Percentiles rank a stretch among this genome's conserved stretches.
Conservation (phyloP, 2,113 vertebrate genomes). For the Hippocampus barbouri region DNA sequence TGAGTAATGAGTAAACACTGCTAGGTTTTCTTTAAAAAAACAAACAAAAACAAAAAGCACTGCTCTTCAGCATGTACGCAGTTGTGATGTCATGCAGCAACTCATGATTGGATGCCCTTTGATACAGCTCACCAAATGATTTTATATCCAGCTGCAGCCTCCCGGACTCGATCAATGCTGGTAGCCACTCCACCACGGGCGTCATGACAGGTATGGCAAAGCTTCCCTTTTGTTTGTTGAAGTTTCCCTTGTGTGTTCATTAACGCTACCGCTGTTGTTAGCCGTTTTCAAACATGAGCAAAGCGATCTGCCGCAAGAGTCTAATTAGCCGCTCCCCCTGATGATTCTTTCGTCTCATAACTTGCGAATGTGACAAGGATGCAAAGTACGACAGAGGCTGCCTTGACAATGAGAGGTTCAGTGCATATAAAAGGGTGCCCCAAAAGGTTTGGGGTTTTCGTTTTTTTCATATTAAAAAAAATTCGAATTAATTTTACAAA, state of each 20-base stretch:
- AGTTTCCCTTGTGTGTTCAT: constrained; percentile 50
- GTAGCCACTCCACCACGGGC: constrained; percentile 59
- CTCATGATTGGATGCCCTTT: not conserved
- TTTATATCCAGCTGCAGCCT: constrained; percentile 65
- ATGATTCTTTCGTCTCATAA: not conserved
- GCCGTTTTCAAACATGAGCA: constrained; percentile 13
- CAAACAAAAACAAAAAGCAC: not conserved
- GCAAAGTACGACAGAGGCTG: not conserved
- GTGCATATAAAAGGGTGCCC: no score
- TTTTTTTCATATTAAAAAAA: no score
- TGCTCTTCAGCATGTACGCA: not conserved
- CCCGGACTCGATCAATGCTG: constrained; percentile 62
- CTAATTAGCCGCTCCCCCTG: constrained; percentile 32
- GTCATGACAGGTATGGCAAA: constrained; percentile 69
- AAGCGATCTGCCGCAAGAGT: constrained; percentile 21
- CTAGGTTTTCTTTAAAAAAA: constrained; percentile 20
- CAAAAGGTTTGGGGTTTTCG: no score
- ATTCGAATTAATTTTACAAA: no score
- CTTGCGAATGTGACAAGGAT: not conserved
- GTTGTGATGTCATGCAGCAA: not conserved
- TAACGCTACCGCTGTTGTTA: constrained; percentile 25
- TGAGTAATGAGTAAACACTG: constrained; percentile 57
- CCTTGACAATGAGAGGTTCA: not conserved
- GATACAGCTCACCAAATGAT: constrained; percentile 17
- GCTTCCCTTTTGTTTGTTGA: constrained; percentile 20